A percentile compares a stretch with the other conserved stretches of the same genome.
phyloP scores from a whole-genome alignment of 2,888 invertebrate genomes.

The Caenorhabditis plicata region DNA sequence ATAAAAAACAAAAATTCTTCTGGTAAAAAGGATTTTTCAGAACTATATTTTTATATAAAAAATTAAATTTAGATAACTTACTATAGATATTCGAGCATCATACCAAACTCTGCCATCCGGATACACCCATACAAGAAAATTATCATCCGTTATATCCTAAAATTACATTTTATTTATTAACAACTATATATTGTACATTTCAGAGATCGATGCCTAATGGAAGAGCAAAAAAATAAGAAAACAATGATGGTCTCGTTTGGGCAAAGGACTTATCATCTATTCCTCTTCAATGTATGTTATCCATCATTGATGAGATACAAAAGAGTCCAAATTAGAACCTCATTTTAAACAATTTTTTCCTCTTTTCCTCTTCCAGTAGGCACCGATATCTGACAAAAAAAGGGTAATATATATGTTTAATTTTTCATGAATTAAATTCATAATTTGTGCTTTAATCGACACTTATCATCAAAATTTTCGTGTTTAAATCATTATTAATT shows the following conservation, averaged over 20 bases:
- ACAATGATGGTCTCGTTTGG: neutral
- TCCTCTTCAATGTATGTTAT: no score
- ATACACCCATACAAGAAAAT: constrained; percentile 64
- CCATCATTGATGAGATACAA: no score
- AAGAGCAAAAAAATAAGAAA: no score
- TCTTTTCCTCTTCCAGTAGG: constrained; percentile 3
- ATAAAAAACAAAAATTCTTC: no score
- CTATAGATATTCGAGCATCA: constrained; percentile 48
- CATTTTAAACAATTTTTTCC: constrained; percentile 5
- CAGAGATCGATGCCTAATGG: no score
- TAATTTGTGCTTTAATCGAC: no score
- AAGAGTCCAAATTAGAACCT: no score
- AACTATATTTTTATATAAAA: no score
- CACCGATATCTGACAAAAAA: constrained; percentile 16
- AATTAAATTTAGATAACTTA: constrained; percentile 7
- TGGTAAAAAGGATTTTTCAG: no score
- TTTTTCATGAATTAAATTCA: neutral
- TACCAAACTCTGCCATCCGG: constrained; percentile 64
- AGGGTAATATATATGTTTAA: no score
- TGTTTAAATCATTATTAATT: constrained; percentile 6
- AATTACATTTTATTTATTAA: constrained; percentile 34
- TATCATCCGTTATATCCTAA: constrained; percentile 62
- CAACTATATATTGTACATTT: constrained; percentile 8
- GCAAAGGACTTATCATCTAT: neutral
- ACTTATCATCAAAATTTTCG: no score